These are phyloP conservation scores for Pseudois nayaur DNA, from an alignment of 2,113 vertebrate genomes.

Conservation along the genomic window DNA sequence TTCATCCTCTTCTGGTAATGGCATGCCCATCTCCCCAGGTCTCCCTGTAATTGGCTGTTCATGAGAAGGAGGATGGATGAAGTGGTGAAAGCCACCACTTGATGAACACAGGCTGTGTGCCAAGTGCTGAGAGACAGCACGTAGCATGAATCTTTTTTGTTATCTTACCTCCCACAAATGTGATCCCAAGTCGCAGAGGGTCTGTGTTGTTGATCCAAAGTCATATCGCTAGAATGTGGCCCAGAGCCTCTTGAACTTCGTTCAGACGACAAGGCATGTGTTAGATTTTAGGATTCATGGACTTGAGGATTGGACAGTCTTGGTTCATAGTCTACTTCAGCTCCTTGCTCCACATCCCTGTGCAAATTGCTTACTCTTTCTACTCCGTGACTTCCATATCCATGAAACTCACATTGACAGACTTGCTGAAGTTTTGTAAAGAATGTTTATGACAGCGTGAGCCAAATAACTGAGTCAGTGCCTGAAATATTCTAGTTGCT, in stretches of 20 bases:
- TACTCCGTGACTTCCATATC: not conserved
- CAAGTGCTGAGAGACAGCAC: not conserved
- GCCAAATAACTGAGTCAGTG: not conserved
- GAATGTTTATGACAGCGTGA: not conserved
- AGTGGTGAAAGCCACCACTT: not conserved
- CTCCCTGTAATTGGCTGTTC: not conserved
- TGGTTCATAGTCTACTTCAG: not conserved
- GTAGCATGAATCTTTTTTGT: not conserved
- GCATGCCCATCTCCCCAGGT: rapidly evolving
- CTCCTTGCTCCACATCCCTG: not conserved
- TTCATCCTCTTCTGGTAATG: not conserved
- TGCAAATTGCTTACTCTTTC: not conserved
- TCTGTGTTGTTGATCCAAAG: not conserved
- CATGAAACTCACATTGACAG: not conserved
- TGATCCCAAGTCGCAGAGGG: not conserved
- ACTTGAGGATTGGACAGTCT: not conserved
- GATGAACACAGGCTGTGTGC: not conserved
- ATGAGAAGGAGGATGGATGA: not conserved
- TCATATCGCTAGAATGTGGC: not conserved
- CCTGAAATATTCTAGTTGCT: not conserved
- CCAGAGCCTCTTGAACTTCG: not conserved
- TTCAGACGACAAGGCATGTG: not conserved
- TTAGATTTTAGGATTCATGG: not conserved
- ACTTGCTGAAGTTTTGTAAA: not conserved
- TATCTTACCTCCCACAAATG: not conserved